Evolutionary conservation across 2,888 invertebrate genomes (phyloP).

Genomic region (Tetragonula carbonaria): DNA sequence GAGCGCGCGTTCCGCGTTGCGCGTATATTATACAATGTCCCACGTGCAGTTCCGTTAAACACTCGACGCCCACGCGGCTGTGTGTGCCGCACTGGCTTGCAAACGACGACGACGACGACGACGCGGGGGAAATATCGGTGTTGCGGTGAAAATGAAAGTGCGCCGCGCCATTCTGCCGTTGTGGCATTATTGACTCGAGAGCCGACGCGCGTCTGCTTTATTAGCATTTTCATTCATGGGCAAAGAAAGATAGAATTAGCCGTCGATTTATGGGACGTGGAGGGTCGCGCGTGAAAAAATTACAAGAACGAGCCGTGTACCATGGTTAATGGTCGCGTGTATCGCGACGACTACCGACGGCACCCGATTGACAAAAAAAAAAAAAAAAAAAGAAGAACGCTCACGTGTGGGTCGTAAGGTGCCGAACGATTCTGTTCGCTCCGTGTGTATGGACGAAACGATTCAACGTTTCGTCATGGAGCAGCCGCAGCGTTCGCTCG

Average conservation of each 20-base stretch:
- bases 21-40: slow-evolving; percentile 49
- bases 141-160: slow-evolving; percentile 68
- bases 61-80: slow-evolving; percentile 59
- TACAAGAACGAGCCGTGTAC: slow-evolving; percentile 16
- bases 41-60: slow-evolving; percentile 64
- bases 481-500: background rate
- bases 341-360: background rate
- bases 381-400: background rate
- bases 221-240: slow-evolving; percentile 61
- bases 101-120: slow-evolving; percentile 10
- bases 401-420: slow-evolving; percentile 17
- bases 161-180: slow-evolving; percentile 43
- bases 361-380: no score
- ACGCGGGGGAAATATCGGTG: slow-evolving; percentile 46
- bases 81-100: slow-evolving; percentile 47
- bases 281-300: slow-evolving; percentile 9
- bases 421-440: background rate
- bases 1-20: slow-evolving; percentile 13
- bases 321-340: slow-evolving; percentile 13
- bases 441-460: slow-evolving; percentile 19
- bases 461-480: slow-evolving; percentile 36
- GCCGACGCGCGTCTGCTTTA: slow-evolving; percentile 31
- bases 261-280: slow-evolving; percentile 27
- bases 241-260: slow-evolving; percentile 50
- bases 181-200: slow-evolving; percentile 51